Evolutionary conservation across 2,888 invertebrate genomes (phyloP).

Genomic region (Matsumyia berberina): DNA sequence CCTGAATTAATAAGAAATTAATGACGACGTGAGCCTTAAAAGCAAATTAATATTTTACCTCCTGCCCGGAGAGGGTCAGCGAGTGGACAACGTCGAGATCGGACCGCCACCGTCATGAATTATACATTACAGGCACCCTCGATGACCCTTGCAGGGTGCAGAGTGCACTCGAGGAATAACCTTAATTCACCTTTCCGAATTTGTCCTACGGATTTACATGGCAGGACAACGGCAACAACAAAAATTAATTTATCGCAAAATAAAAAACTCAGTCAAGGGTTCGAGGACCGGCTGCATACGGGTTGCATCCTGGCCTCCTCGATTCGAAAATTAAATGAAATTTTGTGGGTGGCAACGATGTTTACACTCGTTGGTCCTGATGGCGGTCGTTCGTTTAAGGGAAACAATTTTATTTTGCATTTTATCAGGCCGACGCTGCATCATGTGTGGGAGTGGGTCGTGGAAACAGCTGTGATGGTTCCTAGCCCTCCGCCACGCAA

Average conservation of each 20-base stretch:
- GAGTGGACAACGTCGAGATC: neutral
- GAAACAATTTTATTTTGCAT: conserved; percentile 18
- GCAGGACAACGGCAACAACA: conserved; percentile 9
- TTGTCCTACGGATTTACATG: conserved; percentile 64
- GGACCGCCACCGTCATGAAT: conserved; percentile 31
- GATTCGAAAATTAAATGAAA: conserved; percentile 64
- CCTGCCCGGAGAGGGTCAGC: neutral
- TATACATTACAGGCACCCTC: conserved; percentile 19
- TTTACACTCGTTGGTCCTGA: conserved; percentile 53
- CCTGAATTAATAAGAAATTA: conserved; percentile 72
- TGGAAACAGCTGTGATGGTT: conserved; percentile 51
- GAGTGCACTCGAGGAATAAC: conserved; percentile 41
- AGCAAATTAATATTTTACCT: conserved; percentile 75
- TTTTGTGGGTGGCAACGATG: conserved; percentile 60
- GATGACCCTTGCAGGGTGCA: conserved; percentile 1
- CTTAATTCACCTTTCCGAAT: conserved; percentile 71
- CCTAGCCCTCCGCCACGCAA: conserved; percentile 7
- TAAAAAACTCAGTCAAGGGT: neutral
- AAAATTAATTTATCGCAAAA: conserved; percentile 61
- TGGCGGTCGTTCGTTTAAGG: conserved; percentile 33
- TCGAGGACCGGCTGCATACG: conserved; percentile 24
- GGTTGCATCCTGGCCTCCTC: conserved; percentile 23
- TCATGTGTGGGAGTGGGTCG: conserved; percentile 18
- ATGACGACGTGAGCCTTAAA: conserved; percentile 74
- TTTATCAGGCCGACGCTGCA: conserved; percentile 45